Conservation (phyloP, 2,113 vertebrate species). For the Mystacornis crossleyi region DNA sequence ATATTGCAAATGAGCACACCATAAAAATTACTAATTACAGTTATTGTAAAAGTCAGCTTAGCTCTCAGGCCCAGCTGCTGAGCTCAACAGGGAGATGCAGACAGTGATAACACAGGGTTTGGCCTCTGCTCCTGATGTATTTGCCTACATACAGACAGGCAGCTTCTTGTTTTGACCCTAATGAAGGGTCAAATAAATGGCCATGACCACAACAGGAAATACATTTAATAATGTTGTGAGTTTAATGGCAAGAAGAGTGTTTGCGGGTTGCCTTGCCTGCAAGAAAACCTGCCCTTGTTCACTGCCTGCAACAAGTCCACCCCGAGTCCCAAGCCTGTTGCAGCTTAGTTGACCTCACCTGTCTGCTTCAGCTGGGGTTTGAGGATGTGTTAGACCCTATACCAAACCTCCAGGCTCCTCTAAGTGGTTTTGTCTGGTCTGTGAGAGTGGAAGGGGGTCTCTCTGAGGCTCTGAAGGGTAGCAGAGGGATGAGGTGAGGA, state of each 20-base stretch:
- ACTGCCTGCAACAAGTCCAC: not conserved
- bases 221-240: not conserved
- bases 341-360: not conserved
- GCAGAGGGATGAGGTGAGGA: not conserved
- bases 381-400: not conserved
- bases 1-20: conserved; percentile 46
- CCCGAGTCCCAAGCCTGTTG: not conserved
- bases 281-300: not conserved
- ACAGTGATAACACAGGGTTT: not conserved
- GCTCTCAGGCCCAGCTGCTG: not conserved
- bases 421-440: not conserved
- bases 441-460: not conserved
- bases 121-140: not conserved
- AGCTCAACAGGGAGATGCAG: conserved; percentile 1
- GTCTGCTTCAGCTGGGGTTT: not conserved
- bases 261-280: not conserved
- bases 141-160: not conserved
- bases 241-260: not conserved
- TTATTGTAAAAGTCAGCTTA: conserved; percentile 45
- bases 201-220: not conserved
- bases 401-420: not conserved
- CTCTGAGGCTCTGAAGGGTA: not conserved
- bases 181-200: not conserved
- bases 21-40: conserved; percentile 69
- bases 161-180: not conserved